These are phyloP conservation scores for Falco cherrug DNA, from an alignment of 2,797 vertebrate species.

Conservation along the genomic window DNA sequence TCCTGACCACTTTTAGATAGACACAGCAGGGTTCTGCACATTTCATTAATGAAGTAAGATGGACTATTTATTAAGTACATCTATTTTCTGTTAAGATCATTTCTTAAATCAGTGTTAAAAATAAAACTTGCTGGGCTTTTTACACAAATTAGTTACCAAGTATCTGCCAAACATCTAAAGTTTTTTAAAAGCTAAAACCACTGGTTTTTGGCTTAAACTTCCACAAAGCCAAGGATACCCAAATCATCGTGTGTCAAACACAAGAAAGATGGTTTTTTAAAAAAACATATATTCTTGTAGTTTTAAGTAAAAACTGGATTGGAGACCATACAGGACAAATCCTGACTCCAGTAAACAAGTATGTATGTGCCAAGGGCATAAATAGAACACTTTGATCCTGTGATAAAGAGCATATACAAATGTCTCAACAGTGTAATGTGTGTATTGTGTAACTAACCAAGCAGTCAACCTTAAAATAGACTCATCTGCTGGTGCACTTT, in stretches of 20 bases:
- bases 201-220: background rate
- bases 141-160: background rate
- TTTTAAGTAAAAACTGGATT: background rate
- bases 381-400: background rate
- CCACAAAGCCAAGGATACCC: background rate
- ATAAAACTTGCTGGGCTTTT: background rate
- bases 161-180: background rate
- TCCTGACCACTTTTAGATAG: background rate
- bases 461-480: background rate
- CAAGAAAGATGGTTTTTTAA: background rate
- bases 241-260: background rate
- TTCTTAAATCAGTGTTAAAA: conserved; percentile 9
- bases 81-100: background rate
- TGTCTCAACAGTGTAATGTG: background rate
- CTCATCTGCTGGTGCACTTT: background rate
- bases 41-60: background rate
- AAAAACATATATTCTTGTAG: background rate
- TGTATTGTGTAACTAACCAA: background rate
- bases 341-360: background rate
- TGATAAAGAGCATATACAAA: background rate
- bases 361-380: background rate
- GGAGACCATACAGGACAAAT: background rate
- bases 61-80: background rate
- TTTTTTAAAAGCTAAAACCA: background rate
- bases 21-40: background rate